phyloP scores from a whole-genome alignment of 1,140 invertebrate genomes.

The Drosophila santomea region DNA sequence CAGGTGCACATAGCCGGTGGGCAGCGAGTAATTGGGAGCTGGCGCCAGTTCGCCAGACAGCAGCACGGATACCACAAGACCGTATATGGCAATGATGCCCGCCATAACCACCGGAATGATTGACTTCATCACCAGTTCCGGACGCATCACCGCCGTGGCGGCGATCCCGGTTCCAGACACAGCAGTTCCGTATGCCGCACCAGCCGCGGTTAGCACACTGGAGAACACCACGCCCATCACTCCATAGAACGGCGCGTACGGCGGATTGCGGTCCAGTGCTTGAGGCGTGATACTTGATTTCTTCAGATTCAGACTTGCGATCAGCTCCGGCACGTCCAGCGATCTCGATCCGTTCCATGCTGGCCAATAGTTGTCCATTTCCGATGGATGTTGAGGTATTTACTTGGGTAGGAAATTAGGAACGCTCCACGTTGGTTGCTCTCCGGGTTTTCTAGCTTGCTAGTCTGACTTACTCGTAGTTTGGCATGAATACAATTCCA shows the following conservation, averaged over 20 bases:
- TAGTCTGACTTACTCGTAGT: too few relatives aligned
- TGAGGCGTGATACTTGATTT: background rate
- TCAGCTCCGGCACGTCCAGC: background rate
- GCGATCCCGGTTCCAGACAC: background rate
- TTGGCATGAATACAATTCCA: background rate
- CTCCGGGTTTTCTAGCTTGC: background rate
- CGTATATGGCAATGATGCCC: background rate
- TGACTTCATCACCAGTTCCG: background rate
- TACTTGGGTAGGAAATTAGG: background rate
- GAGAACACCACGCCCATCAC: background rate
- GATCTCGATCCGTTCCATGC: background rate
- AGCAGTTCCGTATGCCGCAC: background rate
- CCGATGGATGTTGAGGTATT: too few relatives aligned
- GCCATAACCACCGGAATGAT: background rate
- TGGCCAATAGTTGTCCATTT: background rate
- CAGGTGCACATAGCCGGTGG: background rate
- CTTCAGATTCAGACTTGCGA: background rate
- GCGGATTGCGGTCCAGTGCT: background rate
- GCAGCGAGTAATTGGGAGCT: background rate
- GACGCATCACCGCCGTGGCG: background rate
- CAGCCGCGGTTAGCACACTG: background rate
- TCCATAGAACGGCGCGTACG: background rate
- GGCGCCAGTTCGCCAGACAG: background rate
- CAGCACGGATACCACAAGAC: background rate
- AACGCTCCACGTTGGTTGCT: background rate